Percentiles rank a stretch among this genome's conserved stretches.
These are phyloP conservation scores for Pteronotus mesoamericanus DNA, from an alignment of 2,797 vertebrate genomes.

Conservation along the genomic window DNA sequence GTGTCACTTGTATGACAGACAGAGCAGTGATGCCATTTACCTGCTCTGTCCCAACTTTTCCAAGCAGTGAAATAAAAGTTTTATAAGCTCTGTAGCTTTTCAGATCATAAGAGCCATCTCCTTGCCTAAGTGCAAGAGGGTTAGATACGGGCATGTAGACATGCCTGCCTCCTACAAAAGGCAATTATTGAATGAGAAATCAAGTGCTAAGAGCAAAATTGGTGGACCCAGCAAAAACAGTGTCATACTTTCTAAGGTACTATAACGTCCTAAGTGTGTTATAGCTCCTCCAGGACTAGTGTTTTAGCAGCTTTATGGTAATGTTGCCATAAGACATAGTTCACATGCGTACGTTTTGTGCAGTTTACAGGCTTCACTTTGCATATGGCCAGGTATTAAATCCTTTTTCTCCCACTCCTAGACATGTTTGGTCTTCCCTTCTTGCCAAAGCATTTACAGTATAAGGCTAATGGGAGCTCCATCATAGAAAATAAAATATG, in stretches of 20 bases:
- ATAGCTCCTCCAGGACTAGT: neutral
- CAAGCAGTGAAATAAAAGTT: neutral
- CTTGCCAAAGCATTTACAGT: neutral
- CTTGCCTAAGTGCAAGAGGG: neutral
- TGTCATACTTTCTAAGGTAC: neutral
- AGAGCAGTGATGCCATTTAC: neutral
- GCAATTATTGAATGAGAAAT: neutral
- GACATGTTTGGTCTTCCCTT: slow-evolving; percentile 5
- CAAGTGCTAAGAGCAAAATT: neutral
- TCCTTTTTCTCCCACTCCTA: neutral
- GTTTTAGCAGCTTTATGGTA: neutral
- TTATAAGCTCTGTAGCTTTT: neutral
- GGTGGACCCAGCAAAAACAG: neutral
- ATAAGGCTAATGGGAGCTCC: neutral
- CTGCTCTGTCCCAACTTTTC: neutral
- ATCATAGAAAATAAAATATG: neutral
- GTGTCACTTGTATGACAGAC: neutral
- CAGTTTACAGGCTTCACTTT: neutral
- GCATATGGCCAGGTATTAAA: neutral
- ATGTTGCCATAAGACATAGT: neutral
- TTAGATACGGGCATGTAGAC: neutral
- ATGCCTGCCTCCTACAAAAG: neutral
- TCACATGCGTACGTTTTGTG: neutral
- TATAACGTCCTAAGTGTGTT: neutral
- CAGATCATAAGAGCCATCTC: neutral